Conservation (phyloP, 1,140 invertebrate genomes). For the Trypoxylus dichotomus region DNA sequence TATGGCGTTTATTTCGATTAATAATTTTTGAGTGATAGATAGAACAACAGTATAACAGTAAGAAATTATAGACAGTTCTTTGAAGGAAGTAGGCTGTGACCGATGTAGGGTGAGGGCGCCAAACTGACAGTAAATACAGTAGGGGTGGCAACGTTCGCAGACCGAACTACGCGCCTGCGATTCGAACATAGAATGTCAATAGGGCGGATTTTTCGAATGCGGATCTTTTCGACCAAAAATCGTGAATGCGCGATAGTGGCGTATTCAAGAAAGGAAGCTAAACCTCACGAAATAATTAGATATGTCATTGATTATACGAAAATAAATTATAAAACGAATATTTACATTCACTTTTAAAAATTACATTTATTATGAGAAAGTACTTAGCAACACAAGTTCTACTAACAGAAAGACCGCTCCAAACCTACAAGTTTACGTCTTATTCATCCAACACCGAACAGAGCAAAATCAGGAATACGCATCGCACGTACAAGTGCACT, state of each 20-base stretch:
- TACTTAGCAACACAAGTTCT: no score
- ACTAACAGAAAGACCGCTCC: no score
- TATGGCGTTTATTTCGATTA: background rate
- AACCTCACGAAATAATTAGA: no score
- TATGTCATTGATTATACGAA: no score
- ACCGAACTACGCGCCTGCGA: conserved; percentile 31
- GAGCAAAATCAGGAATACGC: no score
- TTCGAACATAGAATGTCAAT: conserved; percentile 31
- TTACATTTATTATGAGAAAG: no score
- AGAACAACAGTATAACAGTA: conserved; percentile 34
- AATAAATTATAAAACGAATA: no score
- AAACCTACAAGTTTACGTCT: no score
- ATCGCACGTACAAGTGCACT: no score
- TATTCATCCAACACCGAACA: no score
- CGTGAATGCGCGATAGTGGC: background rate
- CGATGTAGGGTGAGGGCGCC: conserved; percentile 36
- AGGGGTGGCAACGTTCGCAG: conserved; percentile 34
- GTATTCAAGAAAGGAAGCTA: no score
- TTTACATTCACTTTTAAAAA: no score
- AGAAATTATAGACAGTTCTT: conserved; percentile 35
- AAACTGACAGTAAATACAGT: conserved; percentile 36
- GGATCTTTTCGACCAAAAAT: background rate
- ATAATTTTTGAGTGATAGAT: conserved; percentile 23
- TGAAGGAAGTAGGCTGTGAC: conserved; percentile 36
- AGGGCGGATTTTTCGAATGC: conserved; percentile 31